Base-by-base conservation (phyloP, 2,113 vertebrate species). In the Leptodactylus fuscus region DNA sequence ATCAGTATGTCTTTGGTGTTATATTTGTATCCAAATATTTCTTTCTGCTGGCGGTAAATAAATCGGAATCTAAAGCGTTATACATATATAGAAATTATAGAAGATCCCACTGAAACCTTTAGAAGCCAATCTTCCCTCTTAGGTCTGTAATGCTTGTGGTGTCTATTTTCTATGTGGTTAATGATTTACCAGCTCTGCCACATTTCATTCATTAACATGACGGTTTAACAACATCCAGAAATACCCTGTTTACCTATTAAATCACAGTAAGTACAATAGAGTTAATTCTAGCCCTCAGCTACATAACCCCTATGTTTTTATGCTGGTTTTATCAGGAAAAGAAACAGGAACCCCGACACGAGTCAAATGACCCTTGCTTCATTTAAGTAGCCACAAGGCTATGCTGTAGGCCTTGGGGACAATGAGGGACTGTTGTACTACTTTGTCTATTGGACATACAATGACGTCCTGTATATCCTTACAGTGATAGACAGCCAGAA, bases 381-480 rank as follows among this genome's bases (percentile, higher is more conserved):
- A 87, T 93, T 88, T 89, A 90, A 51, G 71, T 89, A 80, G 89
- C 90, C 90, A 32, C 0, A 83, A 85, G 91, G 91, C 89, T 88
- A 87, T 92, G 92, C 91, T 92, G 71, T 69, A 87, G 90, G 91
- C 91, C 87, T 78, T 87, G 86, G 92, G 89, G 90, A 93, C 90
- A 91, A 84, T 88, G 89, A 88, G 90, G 91, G 93, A 93, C 94
- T 94, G 86, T 92, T 87, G 89, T 90, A 84, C 90, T 92, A 91
- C 92, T 90, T 88, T 69, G 88, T 89, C 90, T 89, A 91, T 74
- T 83, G 58, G 65, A 76, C 44, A 89, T 87, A 91, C 91, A 93
- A 90, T 89, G 90, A 88, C 92, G 89, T 87, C 88, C 87, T 73
- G 90, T 1, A 87, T 91, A 89, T 85, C 74, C 81, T 88, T 88